A percentile compares a stretch with the other conserved stretches of the same genome.
phyloP scores from a whole-genome alignment of 2,888 invertebrate species.

The Hirtodrosophila histrioides region DNA sequence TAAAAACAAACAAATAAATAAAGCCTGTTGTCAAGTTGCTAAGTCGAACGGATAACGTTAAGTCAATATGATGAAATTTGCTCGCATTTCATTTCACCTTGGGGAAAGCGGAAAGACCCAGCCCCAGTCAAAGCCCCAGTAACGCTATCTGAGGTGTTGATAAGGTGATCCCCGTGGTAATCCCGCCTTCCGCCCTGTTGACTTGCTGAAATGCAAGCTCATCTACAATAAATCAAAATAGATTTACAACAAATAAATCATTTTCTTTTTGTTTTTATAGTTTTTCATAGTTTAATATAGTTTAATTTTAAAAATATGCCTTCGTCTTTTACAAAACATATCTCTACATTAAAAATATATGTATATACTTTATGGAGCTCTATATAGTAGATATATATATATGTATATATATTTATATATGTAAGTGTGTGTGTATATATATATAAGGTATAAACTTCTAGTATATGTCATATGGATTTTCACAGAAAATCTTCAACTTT shows the following conservation, averaged over 20 bases:
- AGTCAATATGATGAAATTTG: slow-evolving; percentile 15
- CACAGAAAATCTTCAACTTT: slow-evolving; percentile 78
- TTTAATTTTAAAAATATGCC: slow-evolving; percentile 77
- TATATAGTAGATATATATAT: slow-evolving; percentile 57
- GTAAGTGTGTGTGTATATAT: slow-evolving; percentile 34
- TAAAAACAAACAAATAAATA: slow-evolving; percentile 8
- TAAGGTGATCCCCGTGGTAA: slow-evolving; percentile 22
- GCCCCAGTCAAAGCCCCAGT: not conserved
- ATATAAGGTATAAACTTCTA: slow-evolving; percentile 73
- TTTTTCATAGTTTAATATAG: slow-evolving; percentile 49
- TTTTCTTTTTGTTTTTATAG: slow-evolving; percentile 18
- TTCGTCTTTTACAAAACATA: slow-evolving; percentile 77
- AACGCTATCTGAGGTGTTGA: slow-evolving; percentile 28
- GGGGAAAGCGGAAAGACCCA: not conserved
- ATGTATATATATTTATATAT: slow-evolving; percentile 44
- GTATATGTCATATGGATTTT: slow-evolving; percentile 69
- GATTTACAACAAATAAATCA: not conserved
- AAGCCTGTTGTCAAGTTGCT: slow-evolving; percentile 8
- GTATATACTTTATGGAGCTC: slow-evolving; percentile 56
- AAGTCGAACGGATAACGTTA: slow-evolving; percentile 4
- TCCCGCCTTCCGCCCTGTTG: not conserved
- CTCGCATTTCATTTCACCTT: slow-evolving; percentile 21
- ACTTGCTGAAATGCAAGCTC: slow-evolving; percentile 9
- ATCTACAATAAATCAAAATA: slow-evolving; percentile 1
- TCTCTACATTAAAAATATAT: slow-evolving; percentile 78